Percentiles rank a stretch among this genome's conserved stretches.
These are phyloP conservation scores for Eupithecia dodoneata DNA, from an alignment of 2,888 invertebrate species.

Conservation along the genomic window DNA sequence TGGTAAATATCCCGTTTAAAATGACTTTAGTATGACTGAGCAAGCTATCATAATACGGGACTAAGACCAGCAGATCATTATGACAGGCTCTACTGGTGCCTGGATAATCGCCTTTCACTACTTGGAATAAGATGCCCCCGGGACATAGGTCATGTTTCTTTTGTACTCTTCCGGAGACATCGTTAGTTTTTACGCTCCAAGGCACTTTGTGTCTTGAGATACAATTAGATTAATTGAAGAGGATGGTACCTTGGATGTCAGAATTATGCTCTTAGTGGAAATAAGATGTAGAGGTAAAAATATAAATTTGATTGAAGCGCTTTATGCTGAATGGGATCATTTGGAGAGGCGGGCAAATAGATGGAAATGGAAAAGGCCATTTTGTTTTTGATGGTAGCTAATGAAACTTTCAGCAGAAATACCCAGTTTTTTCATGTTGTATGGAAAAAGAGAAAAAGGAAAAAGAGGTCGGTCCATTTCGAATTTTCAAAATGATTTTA, in stretches of 20 bases:
- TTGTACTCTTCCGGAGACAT: conserved; percentile 34
- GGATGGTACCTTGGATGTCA: conserved; percentile 11
- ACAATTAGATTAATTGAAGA: conserved; percentile 35
- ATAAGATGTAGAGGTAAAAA: conserved; percentile 2
- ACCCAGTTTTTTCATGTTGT: background rate
- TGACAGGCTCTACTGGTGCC: background rate
- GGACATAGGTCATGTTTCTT: conserved; percentile 25
- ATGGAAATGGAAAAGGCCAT: background rate
- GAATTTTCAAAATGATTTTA: background rate
- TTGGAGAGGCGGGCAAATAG: background rate
- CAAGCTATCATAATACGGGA: background rate
- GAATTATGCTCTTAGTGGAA: conserved; percentile 12
- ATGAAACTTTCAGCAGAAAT: background rate
- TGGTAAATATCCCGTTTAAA: no score
- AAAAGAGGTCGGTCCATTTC: background rate
- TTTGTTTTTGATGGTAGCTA: background rate
- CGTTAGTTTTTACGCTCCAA: conserved; percentile 35
- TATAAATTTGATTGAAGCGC: conserved; percentile 1
- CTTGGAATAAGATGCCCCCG: conserved; percentile 16
- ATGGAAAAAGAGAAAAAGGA: background rate
- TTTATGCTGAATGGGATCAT: background rate
- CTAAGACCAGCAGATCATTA: background rate
- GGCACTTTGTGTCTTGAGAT: conserved; percentile 25
- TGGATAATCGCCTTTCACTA: conserved; percentile 3
- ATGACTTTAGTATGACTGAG: no score